Percentiles rank a stretch among this genome's conserved stretches.
Evolutionary conservation across 2,113 vertebrate species (phyloP).

Genomic region (Aspidoscelis tigris): DNA sequence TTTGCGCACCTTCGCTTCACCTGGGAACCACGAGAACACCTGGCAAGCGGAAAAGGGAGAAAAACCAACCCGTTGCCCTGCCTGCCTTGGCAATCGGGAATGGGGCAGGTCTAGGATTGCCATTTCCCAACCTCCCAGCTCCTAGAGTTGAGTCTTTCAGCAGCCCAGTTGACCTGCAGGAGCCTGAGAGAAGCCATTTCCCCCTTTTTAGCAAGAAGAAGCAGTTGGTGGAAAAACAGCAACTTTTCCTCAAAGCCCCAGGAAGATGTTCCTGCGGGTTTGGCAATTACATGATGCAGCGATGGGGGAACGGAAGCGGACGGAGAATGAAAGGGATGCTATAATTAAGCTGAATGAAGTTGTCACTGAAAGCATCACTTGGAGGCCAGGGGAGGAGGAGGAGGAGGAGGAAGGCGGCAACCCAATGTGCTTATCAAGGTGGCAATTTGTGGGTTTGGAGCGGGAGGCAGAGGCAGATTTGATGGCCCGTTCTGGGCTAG

Average conservation of each 20-base stretch:
- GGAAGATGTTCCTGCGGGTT: neutral
- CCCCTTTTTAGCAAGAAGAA: neutral
- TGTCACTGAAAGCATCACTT: constrained; percentile 2
- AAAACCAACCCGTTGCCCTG: too few relatives aligned
- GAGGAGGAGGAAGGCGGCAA: neutral
- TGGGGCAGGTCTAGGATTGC: too few relatives aligned
- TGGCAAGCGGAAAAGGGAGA: too few relatives aligned
- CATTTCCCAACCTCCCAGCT: neutral
- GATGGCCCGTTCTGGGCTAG: neutral
- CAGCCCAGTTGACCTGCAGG: neutral
- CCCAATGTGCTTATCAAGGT: neutral
- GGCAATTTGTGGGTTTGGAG: neutral
- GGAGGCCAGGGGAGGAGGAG: neutral
- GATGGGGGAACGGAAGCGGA: neutral
- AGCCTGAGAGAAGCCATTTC: neutral
- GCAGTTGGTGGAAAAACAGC: neutral
- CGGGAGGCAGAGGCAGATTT: too few relatives aligned
- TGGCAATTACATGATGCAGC: neutral
- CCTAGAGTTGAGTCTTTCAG: neutral
- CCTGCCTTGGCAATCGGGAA: too few relatives aligned
- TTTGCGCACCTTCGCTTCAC: too few relatives aligned
- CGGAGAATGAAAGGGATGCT: constrained; percentile 16
- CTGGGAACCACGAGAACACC: too few relatives aligned
- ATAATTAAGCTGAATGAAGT: constrained; percentile 22
- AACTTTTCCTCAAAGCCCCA: neutral